These are phyloP conservation scores for Lamellibrachia satsuma DNA, from an alignment of 2,888 invertebrate genomes.

Conservation along the genomic window DNA sequence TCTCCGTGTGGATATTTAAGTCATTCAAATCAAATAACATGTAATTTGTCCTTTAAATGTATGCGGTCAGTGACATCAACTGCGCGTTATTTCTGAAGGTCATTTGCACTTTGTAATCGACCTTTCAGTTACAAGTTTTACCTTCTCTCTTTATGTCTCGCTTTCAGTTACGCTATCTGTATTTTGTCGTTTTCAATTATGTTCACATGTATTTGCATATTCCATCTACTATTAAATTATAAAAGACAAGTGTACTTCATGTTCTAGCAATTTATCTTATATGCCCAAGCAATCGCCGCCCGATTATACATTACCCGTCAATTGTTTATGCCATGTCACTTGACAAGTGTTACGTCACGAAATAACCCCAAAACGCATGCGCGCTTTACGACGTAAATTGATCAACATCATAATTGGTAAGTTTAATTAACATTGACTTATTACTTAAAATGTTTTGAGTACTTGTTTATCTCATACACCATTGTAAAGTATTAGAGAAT, in stretches of 20 bases:
- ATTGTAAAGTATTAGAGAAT: too few relatives aligned
- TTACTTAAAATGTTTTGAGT: too few relatives aligned
- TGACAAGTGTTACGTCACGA: neutral
- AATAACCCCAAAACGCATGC: neutral
- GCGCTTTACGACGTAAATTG: neutral
- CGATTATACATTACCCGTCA: neutral
- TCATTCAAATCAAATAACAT: neutral
- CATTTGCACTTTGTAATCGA: neutral
- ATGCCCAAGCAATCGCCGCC: neutral
- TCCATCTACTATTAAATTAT: neutral
- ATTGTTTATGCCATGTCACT: neutral
- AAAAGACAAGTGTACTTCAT: neutral
- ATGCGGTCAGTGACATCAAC: neutral
- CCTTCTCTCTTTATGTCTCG: neutral
- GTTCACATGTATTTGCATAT: neutral
- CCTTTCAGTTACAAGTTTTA: neutral
- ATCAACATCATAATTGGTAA: too few relatives aligned
- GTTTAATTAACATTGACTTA: too few relatives aligned
- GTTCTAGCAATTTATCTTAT: neutral
- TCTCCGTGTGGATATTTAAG: neutral
- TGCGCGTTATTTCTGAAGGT: neutral
- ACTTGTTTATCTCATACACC: too few relatives aligned
- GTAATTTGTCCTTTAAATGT: neutral
- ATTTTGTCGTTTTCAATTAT: neutral
- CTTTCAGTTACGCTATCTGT: neutral